phyloP scores from a whole-genome alignment of 2,113 vertebrate genomes.

The Canis aureus region DNA sequence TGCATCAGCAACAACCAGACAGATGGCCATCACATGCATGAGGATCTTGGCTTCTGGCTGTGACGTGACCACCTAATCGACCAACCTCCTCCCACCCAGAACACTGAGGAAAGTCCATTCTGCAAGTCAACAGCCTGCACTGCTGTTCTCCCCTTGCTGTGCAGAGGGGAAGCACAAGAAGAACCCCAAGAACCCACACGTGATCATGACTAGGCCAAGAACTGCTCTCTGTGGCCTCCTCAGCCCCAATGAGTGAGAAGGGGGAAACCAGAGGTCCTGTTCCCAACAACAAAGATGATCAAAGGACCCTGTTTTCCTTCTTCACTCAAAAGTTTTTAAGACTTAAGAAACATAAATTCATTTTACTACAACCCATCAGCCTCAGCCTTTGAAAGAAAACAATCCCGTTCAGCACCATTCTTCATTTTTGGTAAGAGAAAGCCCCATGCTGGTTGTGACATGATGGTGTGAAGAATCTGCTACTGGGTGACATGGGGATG shows the following conservation, averaged over 20 bases:
- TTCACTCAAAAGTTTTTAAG: not conserved
- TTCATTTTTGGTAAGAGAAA: not conserved
- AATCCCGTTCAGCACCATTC: not conserved
- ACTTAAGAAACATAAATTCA: not conserved
- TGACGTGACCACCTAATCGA: too few species aligned
- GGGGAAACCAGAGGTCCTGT: not conserved
- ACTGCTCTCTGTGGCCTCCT: not conserved
- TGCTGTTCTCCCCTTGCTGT: not conserved
- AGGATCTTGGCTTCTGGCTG: not conserved
- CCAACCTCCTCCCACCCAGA: too few species aligned
- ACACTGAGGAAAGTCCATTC: not conserved
- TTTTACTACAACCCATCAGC: not conserved
- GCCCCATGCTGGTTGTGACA: too few species aligned
- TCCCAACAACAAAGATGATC: not conserved
- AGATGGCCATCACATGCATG: not conserved
- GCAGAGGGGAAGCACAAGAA: not conserved
- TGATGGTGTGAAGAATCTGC: too few species aligned
- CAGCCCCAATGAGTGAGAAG: not conserved
- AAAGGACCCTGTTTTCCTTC: not conserved
- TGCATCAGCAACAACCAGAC: not conserved
- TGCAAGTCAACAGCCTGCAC: not conserved
- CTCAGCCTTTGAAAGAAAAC: not conserved
- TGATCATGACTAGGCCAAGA: accelerated
- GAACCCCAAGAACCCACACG: not conserved
- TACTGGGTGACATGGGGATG: not conserved